Base-by-base conservation (phyloP, 2,113 vertebrate genomes). In the Synchiropus splendidus region DNA sequence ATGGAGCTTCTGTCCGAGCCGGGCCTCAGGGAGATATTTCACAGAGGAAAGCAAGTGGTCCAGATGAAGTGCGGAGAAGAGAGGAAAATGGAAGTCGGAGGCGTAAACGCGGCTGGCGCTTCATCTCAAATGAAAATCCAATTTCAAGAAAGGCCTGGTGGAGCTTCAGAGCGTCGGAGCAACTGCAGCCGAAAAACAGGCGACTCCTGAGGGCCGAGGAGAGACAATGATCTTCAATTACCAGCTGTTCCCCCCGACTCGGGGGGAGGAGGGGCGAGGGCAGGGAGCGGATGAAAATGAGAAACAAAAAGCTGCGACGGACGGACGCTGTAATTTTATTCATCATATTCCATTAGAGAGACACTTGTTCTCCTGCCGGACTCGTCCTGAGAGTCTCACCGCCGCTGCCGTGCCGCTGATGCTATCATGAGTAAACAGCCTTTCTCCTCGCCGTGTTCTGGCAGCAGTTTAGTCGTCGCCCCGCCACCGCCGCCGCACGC, bases 191-290 rank as follows among this genome's bases (percentile, higher is more conserved):
- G 21, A 42, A 32, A 16, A 9, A 6, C 5, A 45, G 12, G 31
- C 61, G 67, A 80, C 80, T 83, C 81, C 79, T 70, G 60, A 69
- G 75, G 78, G 80, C 62, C 32, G 64, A 68, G 66, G 61, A 72
- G 67, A 84, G 83, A 86, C 82, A 84, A 82, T 80, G 81, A 86
- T 86, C 84, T 86, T 82, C 83, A 84, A 84, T 86, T 86, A 86
- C 79, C 77, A 80, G 66, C 78, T 79, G 71, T 61, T 81, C 78
- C 66, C 52, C 75, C n/a, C n/a, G n/a, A 81, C 82, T 84, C 53
- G 17, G 36, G 35, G 14, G 42, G 48, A 46, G 30, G 30, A 27
- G 51, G 38, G 49, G 40, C 42, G 44, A 27, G n/a, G 31, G 5
- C 17, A 2, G 35, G 14, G 10, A 9, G 6, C 18, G 18, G 44